Conservation (phyloP, 2,888 invertebrate genomes). For the Plagiodera versicolora region DNA sequence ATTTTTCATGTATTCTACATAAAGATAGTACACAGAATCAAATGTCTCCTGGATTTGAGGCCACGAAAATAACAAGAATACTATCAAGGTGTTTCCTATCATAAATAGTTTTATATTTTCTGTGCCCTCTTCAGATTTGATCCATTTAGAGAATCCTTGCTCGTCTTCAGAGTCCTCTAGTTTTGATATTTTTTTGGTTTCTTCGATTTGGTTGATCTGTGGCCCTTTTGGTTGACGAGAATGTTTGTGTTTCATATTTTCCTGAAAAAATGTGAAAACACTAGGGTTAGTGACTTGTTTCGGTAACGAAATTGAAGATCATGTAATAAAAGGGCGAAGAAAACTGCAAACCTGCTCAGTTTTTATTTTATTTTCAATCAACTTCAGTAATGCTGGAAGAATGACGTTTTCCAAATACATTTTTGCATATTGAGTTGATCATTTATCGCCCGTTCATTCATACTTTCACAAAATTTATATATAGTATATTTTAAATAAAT, state of each 20-base stretch:
- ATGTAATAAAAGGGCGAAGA: too few relatives aligned
- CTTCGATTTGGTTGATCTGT: not conserved
- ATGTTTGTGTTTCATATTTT: constrained; percentile 1
- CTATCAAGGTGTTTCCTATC: constrained; percentile 71
- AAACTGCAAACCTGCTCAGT: too few relatives aligned
- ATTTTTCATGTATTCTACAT: constrained; percentile 33
- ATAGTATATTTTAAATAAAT: too few relatives aligned
- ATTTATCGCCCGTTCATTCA: too few relatives aligned
- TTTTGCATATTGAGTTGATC: too few relatives aligned
- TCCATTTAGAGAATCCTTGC: constrained; percentile 49
- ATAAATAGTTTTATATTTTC: constrained; percentile 83
- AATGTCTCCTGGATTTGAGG: constrained; percentile 68
- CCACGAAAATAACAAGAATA: constrained; percentile 73
- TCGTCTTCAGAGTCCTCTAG: constrained; percentile 44
- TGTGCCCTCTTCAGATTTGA: constrained; percentile 63
- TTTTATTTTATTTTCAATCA: too few relatives aligned
- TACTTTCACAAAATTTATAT: too few relatives aligned
- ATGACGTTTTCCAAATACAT: too few relatives aligned
- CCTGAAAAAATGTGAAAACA: not conserved
- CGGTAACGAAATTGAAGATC: too few relatives aligned
- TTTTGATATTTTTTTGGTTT: not conserved
- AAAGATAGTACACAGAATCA: constrained; percentile 54
- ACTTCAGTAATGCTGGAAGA: too few relatives aligned
- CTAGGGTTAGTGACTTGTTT: too few relatives aligned
- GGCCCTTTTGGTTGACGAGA: not conserved